These are phyloP conservation scores for Micromussa lordhowensis DNA, from an alignment of 92 coral and sea anemone species.

Conservation along the genomic window DNA sequence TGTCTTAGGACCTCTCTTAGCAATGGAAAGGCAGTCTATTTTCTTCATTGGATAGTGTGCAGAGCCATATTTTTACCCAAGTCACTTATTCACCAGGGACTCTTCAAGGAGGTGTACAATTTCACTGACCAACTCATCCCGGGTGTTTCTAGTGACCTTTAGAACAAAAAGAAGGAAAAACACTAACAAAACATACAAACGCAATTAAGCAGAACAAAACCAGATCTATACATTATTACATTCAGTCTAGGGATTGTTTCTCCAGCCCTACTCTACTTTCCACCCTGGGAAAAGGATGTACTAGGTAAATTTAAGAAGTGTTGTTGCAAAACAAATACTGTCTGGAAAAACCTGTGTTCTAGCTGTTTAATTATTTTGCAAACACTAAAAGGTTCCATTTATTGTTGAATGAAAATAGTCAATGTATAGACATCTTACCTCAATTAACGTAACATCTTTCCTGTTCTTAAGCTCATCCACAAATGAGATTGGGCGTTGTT, in stretches of 20 bases:
- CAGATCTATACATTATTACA: not conserved
- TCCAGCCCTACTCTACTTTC: no score
- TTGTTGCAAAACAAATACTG: not conserved
- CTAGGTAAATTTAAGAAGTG: not conserved
- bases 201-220: not conserved
- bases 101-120: slow-evolving; percentile 51
- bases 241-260: no score
- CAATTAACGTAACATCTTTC: slow-evolving; percentile 73
- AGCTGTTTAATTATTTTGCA: not conserved
- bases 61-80: not conserved
- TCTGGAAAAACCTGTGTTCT: no score
- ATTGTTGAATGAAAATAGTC: no score
- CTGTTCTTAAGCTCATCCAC: slow-evolving; percentile 85
- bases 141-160: slow-evolving; percentile 62
- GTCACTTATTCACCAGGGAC: slow-evolving; percentile 15
- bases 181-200: not conserved
- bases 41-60: not conserved
- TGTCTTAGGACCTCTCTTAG: no score
- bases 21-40: not conserved
- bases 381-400: no score
- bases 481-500: slow-evolving; percentile 73
- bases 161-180: not conserved
- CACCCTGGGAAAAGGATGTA: not conserved
- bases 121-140: slow-evolving; percentile 63
- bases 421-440: slow-evolving; percentile 39